A percentile compares a stretch with the other conserved stretches of the same genome.
Conservation (phyloP, 2,797 vertebrate genomes). For the Melanogrammus aeglefinus region DNA sequence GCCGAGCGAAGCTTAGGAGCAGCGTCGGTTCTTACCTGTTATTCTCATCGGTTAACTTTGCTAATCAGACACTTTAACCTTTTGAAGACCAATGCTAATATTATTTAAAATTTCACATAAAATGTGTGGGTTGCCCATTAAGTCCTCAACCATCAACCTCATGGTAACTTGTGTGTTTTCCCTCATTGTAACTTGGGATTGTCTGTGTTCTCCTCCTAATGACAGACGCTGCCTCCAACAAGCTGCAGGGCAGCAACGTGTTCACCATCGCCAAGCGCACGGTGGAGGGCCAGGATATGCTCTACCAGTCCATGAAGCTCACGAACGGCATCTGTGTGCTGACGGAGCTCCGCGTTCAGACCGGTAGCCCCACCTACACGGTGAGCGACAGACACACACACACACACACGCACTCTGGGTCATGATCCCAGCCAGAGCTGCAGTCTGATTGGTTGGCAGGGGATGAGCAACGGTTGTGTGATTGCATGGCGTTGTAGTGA, state of each 20-base stretch:
- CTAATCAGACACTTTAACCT: background rate
- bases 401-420: background rate
- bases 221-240: conserved; percentile 84
- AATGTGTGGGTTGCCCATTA: background rate
- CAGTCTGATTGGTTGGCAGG: background rate
- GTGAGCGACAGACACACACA: conserved; percentile 66
- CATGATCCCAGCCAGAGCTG: background rate
- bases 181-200: too few species aligned
- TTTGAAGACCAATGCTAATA: background rate
- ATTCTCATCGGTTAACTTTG: background rate
- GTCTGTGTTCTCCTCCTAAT: background rate
- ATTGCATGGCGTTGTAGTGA: background rate
- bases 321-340: conserved; percentile 94
- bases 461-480: background rate
- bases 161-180: too few species aligned
- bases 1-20: background rate
- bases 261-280: conserved; percentile 95
- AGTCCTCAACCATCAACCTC: too few species aligned
- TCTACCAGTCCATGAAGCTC: conserved; percentile 96
- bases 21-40: background rate
- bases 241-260: conserved; percentile 91
- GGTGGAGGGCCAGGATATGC: conserved; percentile 94
- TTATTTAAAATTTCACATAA: background rate
- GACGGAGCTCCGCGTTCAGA: conserved; percentile 87
- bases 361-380: conserved; percentile 82